Evolutionary conservation across 2,797 vertebrate species (phyloP).

Genomic region (Thripadectes ignobilis): DNA sequence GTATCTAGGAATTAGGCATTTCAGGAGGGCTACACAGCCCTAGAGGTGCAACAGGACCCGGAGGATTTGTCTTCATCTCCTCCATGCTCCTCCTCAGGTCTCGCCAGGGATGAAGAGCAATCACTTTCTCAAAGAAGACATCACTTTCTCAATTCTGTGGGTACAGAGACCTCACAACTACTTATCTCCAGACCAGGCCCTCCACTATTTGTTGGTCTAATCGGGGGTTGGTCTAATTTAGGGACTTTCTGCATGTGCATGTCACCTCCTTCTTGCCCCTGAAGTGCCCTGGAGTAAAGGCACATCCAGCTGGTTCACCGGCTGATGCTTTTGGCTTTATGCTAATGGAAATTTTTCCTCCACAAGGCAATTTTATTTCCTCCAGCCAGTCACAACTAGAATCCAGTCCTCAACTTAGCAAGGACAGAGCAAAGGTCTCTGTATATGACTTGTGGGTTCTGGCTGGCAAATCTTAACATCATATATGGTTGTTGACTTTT

Average conservation of each 20-base stretch:
- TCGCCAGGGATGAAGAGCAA: background rate
- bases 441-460: constrained; percentile 32
- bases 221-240: background rate
- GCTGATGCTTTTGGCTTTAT: constrained; percentile 14
- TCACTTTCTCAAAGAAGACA: background rate
- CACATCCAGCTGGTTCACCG: background rate
- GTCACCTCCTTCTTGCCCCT: constrained; percentile 1
- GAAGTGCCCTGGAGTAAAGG: background rate
- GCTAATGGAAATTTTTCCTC: constrained; percentile 26
- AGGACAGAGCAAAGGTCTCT: constrained; percentile 53
- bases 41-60: background rate
- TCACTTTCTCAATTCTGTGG: background rate
- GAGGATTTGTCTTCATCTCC: background rate
- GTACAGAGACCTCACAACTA: background rate
- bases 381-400: background rate
- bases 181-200: background rate
- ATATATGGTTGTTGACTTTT: constrained; percentile 56
- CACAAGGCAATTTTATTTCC: background rate
- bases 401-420: constrained; percentile 49
- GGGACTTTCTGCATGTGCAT: background rate
- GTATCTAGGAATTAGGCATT: background rate
- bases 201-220: background rate
- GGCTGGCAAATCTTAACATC: constrained; percentile 38
- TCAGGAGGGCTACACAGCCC: background rate
- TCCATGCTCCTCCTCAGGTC: background rate